Percentiles rank a stretch among this genome's conserved stretches.
phyloP scores from a whole-genome alignment of 1,140 invertebrate species.

The Drosophila santomea region DNA sequence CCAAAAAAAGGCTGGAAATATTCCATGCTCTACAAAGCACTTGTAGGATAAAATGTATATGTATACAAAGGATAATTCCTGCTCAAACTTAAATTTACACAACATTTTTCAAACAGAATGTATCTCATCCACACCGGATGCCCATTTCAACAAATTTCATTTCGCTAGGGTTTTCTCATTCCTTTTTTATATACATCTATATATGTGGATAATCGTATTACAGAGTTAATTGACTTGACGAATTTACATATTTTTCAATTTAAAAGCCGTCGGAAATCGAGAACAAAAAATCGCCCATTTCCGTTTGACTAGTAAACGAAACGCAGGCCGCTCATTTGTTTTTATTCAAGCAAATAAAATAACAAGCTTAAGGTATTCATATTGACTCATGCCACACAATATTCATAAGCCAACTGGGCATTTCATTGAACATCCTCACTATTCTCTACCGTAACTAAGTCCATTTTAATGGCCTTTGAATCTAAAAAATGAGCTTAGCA shows the following conservation, averaged over 20 bases:
- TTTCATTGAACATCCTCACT: too few species aligned
- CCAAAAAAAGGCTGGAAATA: too few species aligned
- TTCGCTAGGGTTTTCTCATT: not conserved
- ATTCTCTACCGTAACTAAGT: not conserved
- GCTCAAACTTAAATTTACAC: not conserved
- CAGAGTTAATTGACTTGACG: not conserved
- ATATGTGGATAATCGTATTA: not conserved
- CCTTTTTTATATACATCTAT: not conserved
- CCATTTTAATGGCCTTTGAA: not conserved
- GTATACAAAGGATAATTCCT: too few species aligned
- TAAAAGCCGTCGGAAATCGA: constrained; percentile 26
- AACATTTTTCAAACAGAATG: not conserved
- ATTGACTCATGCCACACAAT: too few species aligned
- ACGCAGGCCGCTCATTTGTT: not conserved
- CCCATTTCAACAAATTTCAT: not conserved
- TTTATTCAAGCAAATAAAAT: not conserved
- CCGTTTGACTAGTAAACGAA: constrained; percentile 40
- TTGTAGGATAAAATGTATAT: too few species aligned
- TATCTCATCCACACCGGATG: not conserved
- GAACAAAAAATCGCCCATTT: constrained; percentile 43
- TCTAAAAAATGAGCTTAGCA: not conserved
- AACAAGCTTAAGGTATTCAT: not conserved
- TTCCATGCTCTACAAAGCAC: too few species aligned
- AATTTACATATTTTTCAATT: constrained; percentile 3
- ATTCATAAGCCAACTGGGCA: too few species aligned